Percentiles rank a stretch among this genome's conserved stretches.
phyloP scores from a whole-genome alignment of 2,797 vertebrate species.

The Sciaenops ocellatus region DNA sequence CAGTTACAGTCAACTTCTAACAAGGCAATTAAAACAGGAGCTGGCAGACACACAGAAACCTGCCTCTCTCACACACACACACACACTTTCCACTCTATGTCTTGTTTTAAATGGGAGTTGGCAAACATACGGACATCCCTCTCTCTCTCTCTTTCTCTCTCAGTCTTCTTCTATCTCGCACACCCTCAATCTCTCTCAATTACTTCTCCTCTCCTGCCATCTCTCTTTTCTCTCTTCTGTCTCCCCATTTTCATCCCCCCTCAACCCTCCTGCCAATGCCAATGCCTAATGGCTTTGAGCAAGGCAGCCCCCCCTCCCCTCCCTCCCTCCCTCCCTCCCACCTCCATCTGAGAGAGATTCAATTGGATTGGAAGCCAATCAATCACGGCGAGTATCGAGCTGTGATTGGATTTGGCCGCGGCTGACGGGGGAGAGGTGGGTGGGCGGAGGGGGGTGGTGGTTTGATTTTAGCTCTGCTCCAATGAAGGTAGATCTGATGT shows the following conservation, averaged over 20 bases:
- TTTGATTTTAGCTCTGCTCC: conserved; percentile 79
- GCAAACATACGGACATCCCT: conserved; percentile 34
- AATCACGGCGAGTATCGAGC: conserved; percentile 79
- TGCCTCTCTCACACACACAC: conserved; percentile 8
- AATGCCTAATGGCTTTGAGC: conserved; percentile 74
- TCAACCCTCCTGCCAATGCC: conserved; percentile 60
- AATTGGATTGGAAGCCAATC: conserved; percentile 84
- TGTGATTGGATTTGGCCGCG: conserved; percentile 80
- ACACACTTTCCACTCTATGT: conserved; percentile 14
- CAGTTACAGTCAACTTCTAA: conserved; percentile 66
- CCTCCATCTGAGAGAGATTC: conserved; percentile 69
- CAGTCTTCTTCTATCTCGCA: conserved; percentile 44
- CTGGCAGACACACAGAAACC: conserved; percentile 47
- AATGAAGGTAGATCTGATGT: conserved; percentile 79
- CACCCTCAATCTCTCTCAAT: conserved; percentile 69
- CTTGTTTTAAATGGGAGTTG: conserved; percentile 36
- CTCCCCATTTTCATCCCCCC: conserved; percentile 8
- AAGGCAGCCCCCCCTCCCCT: conserved; percentile 40
- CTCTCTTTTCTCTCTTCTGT: conserved; percentile 44
- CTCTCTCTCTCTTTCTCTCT: conserved; percentile 30
- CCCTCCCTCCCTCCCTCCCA: background rate
- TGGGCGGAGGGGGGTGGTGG: conserved; percentile 10
- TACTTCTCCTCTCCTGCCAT: conserved; percentile 58
- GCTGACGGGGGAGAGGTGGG: conserved; percentile 62
- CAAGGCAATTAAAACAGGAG: conserved; percentile 66